Percentiles rank a stretch among this genome's conserved stretches.
Evolutionary conservation across 2,888 invertebrate genomes (phyloP).

Genomic region (Agrochola lychnidis): DNA sequence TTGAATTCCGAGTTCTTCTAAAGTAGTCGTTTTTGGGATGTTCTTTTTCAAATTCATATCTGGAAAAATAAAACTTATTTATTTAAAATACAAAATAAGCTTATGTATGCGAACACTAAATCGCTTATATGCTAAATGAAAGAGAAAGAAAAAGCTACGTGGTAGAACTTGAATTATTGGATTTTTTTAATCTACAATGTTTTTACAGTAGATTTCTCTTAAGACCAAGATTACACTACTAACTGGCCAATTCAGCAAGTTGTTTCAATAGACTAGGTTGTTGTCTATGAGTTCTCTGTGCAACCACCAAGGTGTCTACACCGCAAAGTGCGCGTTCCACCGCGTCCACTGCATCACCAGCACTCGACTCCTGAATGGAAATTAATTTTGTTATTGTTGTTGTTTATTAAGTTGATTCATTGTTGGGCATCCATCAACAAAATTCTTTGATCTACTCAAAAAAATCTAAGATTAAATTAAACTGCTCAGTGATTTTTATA

Average conservation of each 20-base stretch:
- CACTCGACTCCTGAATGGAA: constrained; percentile 14
- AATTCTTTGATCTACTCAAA: not conserved
- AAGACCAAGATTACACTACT: constrained; percentile 4
- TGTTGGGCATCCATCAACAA: not conserved
- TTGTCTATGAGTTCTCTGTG: constrained; percentile 9
- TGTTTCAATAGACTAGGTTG: constrained; percentile 56
- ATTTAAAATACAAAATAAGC: not conserved
- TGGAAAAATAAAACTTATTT: constrained; percentile 31
- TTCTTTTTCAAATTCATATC: constrained; percentile 49
- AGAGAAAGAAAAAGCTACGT: not conserved
- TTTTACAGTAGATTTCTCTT: not conserved
- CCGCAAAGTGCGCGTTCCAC: constrained; percentile 60
- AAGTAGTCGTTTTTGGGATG: constrained; percentile 30
- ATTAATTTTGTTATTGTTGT: not conserved
- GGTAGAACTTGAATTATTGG: not conserved
- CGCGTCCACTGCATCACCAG: constrained; percentile 39
- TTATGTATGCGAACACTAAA: not conserved
- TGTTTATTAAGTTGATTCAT: not conserved
- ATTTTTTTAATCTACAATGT: not conserved
- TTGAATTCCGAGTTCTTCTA: constrained; percentile 57
- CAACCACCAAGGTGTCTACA: constrained; percentile 42
- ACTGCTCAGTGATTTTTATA: not conserved
- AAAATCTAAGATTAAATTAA: not conserved
- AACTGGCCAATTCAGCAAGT: constrained; percentile 61
- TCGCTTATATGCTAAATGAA: too few species aligned